Evolutionary conservation across 2,888 invertebrate species (phyloP).

Genomic region (Sinhomidia bicolor): DNA sequence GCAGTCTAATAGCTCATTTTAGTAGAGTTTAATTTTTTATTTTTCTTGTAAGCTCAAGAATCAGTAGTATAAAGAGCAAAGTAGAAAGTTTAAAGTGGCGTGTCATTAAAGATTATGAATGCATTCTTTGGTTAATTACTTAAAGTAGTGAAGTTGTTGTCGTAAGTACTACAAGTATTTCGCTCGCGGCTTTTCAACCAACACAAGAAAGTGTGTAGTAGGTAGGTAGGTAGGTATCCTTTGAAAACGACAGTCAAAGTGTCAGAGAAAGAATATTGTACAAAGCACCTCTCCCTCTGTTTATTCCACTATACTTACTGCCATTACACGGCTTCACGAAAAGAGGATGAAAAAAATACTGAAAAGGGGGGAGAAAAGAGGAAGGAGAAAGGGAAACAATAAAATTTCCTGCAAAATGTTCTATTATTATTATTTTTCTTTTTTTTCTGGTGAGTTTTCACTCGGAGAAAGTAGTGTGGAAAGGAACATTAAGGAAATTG

Average conservation of each 20-base stretch:
- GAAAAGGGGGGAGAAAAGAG: not conserved
- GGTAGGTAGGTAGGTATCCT: too few species aligned
- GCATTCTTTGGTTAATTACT: conserved; percentile 37
- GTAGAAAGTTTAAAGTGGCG: conserved; percentile 9
- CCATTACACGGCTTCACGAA: too few species aligned
- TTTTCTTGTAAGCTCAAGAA: not conserved
- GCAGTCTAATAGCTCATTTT: not conserved
- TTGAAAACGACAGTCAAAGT: not conserved
- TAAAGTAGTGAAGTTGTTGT: not conserved
- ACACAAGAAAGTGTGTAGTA: not conserved
- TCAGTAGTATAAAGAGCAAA: not conserved
- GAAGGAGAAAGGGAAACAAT: not conserved
- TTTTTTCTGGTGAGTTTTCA: not conserved
- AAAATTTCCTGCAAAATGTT: conserved; percentile 11
- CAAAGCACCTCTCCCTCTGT: not conserved
- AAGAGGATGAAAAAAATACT: not conserved
- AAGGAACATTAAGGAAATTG: conserved; percentile 66
- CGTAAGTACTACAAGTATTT: not conserved
- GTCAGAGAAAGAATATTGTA: not conserved
- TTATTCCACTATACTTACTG: not conserved
- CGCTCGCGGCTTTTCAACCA: not conserved
- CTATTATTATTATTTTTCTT: not conserved
- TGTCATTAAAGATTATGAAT: conserved; percentile 12
- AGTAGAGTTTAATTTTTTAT: not conserved
- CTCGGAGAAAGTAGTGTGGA: not conserved